Percentiles rank a stretch among this genome's conserved stretches.
phyloP scores from a whole-genome alignment of 2,888 invertebrate species.

The Drosophila emarginata region DNA sequence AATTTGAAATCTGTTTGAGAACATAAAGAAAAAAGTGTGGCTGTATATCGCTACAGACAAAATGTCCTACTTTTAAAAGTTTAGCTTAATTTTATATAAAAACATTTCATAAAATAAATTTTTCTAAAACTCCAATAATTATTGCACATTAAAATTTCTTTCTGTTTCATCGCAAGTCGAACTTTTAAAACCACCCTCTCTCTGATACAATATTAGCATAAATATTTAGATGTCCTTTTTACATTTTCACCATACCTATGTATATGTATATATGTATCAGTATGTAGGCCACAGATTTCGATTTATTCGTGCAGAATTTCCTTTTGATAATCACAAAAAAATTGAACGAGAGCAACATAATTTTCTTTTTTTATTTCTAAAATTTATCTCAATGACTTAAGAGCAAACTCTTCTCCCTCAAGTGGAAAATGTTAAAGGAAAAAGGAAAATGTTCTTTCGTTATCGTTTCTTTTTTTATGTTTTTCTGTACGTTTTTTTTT shows the following conservation, averaged over 20 bases:
- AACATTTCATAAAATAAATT: no score
- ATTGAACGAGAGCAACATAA: constrained; percentile 17
- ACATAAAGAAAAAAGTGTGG: background rate
- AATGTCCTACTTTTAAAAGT: background rate
- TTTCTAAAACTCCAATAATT: no score
- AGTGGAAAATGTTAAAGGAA: constrained; percentile 2
- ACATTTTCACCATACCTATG: background rate
- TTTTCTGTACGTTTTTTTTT: background rate
- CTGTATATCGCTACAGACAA: background rate
- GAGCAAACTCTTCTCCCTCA: background rate
- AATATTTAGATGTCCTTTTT: constrained; percentile 9
- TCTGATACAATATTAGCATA: constrained; percentile 26
- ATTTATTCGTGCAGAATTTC: constrained; percentile 51
- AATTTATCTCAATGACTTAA: constrained; percentile 35
- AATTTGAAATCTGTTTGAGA: no score
- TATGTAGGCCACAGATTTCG: constrained; percentile 28
- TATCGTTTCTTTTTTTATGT: background rate
- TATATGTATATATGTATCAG: no score
- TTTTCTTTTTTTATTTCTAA: constrained; percentile 36
- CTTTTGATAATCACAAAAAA: constrained; percentile 36
- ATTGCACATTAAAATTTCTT: no score
- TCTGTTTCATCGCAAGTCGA: background rate
- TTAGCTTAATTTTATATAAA: no score
- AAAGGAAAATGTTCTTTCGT: constrained; percentile 9
- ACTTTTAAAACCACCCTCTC: background rate